A percentile compares a stretch with the other conserved stretches of the same genome.
Evolutionary conservation across 1,140 invertebrate genomes (phyloP).

Genomic region (Pygmarrhopalites habei): DNA sequence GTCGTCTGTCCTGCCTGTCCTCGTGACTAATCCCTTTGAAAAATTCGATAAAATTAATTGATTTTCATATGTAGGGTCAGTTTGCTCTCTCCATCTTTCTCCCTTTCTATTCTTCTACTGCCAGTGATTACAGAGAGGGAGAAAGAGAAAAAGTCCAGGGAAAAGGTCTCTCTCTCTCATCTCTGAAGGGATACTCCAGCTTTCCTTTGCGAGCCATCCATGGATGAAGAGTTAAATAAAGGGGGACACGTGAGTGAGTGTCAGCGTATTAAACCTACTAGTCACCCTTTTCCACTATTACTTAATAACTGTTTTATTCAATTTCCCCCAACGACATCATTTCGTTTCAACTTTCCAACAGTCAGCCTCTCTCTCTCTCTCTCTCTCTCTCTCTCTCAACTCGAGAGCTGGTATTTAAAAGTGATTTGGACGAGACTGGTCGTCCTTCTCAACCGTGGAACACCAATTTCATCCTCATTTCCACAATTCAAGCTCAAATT

Average conservation of each 20-base stretch:
- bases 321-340: no score
- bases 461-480: no score
- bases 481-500: no score
- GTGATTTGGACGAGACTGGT: no score
- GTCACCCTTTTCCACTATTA: conserved; percentile 9
- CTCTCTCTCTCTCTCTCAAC: no score
- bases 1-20: not conserved
- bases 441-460: no score
- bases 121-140: no score
- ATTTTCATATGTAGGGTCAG: not conserved
- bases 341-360: not conserved
- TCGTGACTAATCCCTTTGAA: conserved; percentile 13
- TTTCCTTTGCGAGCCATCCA: not conserved
- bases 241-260: conserved; percentile 8
- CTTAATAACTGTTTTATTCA: conserved; percentile 3
- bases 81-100: not conserved
- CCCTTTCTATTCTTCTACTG: no score
- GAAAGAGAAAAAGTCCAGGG: no score
- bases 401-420: no score
- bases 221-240: conserved; percentile 8
- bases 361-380: not conserved
- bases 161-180: no score
- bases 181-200: no score
- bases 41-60: conserved; percentile 21
- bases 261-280: not conserved